Conservation (phyloP, 2,888 invertebrate species). For the Yponomeuta cagnagella region DNA sequence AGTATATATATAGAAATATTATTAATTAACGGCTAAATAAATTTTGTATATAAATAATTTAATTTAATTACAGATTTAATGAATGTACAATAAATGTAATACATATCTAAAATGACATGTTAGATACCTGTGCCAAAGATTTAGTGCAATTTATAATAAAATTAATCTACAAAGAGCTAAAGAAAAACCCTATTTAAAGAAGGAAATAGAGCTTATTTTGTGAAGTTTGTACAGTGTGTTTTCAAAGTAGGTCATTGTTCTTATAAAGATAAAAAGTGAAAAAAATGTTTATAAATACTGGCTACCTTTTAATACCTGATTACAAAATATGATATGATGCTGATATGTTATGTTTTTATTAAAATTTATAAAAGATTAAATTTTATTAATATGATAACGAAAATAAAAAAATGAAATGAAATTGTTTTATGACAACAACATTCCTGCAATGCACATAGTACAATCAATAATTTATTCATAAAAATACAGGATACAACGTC, state of each 20-base stretch:
- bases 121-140: conserved; percentile 9
- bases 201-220: conserved; percentile 25
- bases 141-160: conserved; percentile 24
- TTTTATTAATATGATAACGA: not conserved
- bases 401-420: not conserved
- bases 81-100: not conserved
- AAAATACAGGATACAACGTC: not conserved
- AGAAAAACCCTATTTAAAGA: conserved; percentile 16
- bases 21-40: not conserved
- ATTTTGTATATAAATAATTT: not conserved
- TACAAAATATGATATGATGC: too few species aligned
- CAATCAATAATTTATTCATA: not conserved
- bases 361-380: not conserved
- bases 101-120: conserved; percentile 9
- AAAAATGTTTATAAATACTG: too few species aligned
- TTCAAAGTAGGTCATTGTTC: not conserved
- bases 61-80: not conserved
- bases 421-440: not conserved
- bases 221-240: conserved; percentile 25
- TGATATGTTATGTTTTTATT: not conserved
- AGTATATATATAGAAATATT: not conserved
- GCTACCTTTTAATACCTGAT: too few species aligned
- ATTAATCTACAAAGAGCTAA: conserved; percentile 24
- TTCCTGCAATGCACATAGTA: not conserved
- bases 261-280: not conserved